Conservation (phyloP, 1,140 invertebrate genomes). For the Drosophila albomicans region DNA sequence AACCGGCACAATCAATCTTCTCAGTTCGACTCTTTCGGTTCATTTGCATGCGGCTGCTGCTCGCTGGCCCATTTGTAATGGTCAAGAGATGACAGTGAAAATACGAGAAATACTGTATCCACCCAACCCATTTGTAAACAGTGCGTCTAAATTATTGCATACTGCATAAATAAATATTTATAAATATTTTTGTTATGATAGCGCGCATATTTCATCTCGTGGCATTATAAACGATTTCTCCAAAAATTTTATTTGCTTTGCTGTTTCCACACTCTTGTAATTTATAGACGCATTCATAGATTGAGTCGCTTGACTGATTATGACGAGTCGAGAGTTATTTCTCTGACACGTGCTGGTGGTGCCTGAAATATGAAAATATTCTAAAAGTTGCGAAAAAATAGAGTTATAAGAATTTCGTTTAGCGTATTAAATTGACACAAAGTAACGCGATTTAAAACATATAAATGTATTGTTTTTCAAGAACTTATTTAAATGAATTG, state of each 20-base stretch:
- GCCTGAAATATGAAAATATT: neutral
- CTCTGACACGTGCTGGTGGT: conserved; percentile 21
- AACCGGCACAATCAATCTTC: conserved; percentile 41
- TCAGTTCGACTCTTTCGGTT: conserved; percentile 22
- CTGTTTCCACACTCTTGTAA: neutral
- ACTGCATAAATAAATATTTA: conserved; percentile 45
- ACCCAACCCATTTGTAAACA: conserved; percentile 43
- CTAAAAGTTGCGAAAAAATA: neutral
- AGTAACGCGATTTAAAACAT: neutral
- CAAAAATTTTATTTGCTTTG: conserved; percentile 5
- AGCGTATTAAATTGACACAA: neutral
- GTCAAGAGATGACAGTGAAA: conserved; percentile 40
- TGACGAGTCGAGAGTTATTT: conserved; percentile 13
- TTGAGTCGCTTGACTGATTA: neutral
- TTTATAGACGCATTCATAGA: conserved; percentile 3
- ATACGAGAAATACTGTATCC: conserved; percentile 18
- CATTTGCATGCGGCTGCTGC: conserved; percentile 41
- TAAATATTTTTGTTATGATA: conserved; percentile 27
- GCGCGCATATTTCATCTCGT: conserved; percentile 25
- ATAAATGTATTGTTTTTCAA: too few relatives aligned
- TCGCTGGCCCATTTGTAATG: conserved; percentile 41
- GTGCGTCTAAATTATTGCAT: conserved; percentile 35
- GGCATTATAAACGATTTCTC: conserved; percentile 13
- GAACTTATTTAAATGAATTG: too few relatives aligned
- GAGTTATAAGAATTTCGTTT: neutral